Evolutionary conservation across 1,140 invertebrate species (phyloP).

Genomic region (Drosophila azteca): DNA sequence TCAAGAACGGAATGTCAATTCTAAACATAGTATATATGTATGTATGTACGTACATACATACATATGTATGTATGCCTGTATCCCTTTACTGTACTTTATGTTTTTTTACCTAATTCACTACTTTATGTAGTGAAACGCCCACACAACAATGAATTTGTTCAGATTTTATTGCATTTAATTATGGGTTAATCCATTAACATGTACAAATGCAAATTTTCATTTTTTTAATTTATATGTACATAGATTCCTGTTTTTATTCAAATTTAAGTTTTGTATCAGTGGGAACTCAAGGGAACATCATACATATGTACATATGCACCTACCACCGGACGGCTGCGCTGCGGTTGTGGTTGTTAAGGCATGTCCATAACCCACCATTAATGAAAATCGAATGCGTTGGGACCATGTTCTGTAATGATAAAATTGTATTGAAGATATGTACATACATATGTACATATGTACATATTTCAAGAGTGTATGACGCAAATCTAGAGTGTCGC

Average conservation of each 20-base stretch:
- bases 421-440: slow-evolving; percentile 4
- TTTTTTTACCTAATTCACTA: too few species aligned
- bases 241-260: slow-evolving; percentile 5
- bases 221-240: slow-evolving; percentile 5
- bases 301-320: too few species aligned
- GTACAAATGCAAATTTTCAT: slow-evolving; percentile 31
- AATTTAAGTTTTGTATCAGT: neutral
- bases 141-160: slow-evolving; percentile 4
- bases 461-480: slow-evolving; percentile 6
- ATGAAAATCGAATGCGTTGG: slow-evolving; percentile 30
- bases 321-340: too few species aligned
- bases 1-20: too few species aligned
- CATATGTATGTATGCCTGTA: too few species aligned
- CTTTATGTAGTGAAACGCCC: slow-evolving; percentile 1
- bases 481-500: slow-evolving; percentile 31
- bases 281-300: too few species aligned
- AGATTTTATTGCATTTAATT: slow-evolving; percentile 27
- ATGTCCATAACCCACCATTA: slow-evolving; percentile 42
- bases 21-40: too few species aligned
- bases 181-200: slow-evolving; percentile 39
- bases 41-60: too few species aligned
- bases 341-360: neutral
- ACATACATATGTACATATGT: too few species aligned
- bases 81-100: too few species aligned
- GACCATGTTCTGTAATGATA: slow-evolving; percentile 32